Base-by-base conservation (phyloP, 2,888 invertebrate species). In the Rhabditoides inermis region DNA sequence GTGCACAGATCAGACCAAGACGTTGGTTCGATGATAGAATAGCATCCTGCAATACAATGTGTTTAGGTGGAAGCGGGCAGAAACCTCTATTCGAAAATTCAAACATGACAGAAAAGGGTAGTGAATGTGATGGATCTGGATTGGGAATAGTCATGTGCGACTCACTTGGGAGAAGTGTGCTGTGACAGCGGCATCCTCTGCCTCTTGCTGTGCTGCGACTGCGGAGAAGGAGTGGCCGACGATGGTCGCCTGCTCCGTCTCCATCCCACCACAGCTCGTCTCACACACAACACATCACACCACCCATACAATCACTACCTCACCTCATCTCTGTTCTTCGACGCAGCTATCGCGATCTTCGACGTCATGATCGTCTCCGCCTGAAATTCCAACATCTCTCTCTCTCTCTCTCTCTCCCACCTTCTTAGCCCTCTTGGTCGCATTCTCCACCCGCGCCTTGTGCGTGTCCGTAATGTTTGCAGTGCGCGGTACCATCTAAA, bases 1-100 rank as follows among this genome's bases (percentile, higher is more conserved):
- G 79, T 0, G 91, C 90, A 77, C 90, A 88, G 70, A 89, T 86
- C 25, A 98, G 81, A 26, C 90, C 88, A 69, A 92, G 84, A 79
- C 95, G 95, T 79, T 98, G 94, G 81, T 98, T 95, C n/a, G 48
- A 48, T 4, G 56, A 55, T 12, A 75, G 53, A 20, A 62, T 55
- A 6, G 49, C 27, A 15, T 58, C 55, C 72, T 73, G 52, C 37
- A 47, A 45, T 27, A 37, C n/a, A n/a, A n/a, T n/a, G n/a, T n/a
- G n/a, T n/a, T n/a, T n/a, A n/a, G n/a, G n/a, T n/a, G n/a, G n/a
- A n/a, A n/a, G n/a, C n/a, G n/a, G n/a, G n/a, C n/a, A n/a, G n/a
- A n/a, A n/a, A n/a, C n/a, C n/a, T n/a, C n/a, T n/a, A n/a, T 39
- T 22, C 22, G 7, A 20, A 25, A 25, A 32, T 20, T 47, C 78